Evolutionary conservation across 2,113 vertebrate species (phyloP).

Genomic region (Petrocephalus zakoni): DNA sequence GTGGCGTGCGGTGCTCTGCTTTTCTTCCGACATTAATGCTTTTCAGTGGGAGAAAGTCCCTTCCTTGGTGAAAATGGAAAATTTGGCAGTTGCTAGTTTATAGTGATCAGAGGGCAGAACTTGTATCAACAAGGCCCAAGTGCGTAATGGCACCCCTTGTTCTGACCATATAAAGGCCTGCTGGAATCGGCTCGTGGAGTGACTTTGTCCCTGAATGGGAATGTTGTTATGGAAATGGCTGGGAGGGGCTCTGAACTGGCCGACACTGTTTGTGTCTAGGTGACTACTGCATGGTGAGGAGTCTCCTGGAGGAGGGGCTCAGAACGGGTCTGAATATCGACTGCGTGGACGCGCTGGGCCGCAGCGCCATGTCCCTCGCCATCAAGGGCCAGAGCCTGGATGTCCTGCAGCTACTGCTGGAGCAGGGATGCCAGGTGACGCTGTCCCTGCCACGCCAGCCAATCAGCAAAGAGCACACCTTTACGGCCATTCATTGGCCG

Average conservation of each 20-base stretch:
- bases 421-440: background rate
- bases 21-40: background rate
- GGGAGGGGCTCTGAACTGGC: background rate
- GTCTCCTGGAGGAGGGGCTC: background rate
- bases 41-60: background rate
- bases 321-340: background rate
- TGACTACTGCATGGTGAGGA: background rate
- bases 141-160: background rate
- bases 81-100: background rate
- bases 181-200: background rate
- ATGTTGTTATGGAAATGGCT: background rate
- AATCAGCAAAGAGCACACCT: background rate
- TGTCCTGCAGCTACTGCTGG: background rate
- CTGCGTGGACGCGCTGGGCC: background rate
- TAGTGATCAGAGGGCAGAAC: background rate
- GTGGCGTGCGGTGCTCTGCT: background rate
- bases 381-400: constrained; percentile 11
- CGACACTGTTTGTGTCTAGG: background rate
- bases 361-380: background rate
- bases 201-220: background rate
- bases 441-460: background rate
- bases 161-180: background rate
- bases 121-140: background rate
- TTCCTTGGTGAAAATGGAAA: background rate
- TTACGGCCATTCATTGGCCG: background rate